These are phyloP conservation scores for Notamacropus eugenii DNA, from an alignment of 2,797 vertebrate species.

Conservation along the genomic window DNA sequence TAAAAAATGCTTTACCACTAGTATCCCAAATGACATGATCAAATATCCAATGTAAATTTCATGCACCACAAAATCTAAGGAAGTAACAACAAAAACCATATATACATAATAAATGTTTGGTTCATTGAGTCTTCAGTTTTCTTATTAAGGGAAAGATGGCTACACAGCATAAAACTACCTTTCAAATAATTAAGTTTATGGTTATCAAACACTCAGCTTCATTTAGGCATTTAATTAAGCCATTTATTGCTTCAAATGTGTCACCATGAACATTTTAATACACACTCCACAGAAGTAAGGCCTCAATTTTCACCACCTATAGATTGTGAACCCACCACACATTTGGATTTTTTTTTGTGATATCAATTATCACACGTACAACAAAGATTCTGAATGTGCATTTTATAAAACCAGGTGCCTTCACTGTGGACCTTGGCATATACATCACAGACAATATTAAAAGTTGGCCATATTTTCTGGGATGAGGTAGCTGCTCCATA, in stretches of 20 bases:
- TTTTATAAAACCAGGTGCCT: slow-evolving; percentile 55
- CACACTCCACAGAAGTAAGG: slow-evolving; percentile 76
- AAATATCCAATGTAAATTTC: background rate
- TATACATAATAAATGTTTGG: background rate
- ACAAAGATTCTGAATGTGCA: slow-evolving; percentile 65
- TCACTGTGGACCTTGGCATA: slow-evolving; percentile 43
- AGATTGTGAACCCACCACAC: slow-evolving; percentile 69
- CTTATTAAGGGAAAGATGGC: slow-evolving; percentile 51
- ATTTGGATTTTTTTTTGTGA: slow-evolving; percentile 59
- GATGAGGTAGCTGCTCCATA: slow-evolving; percentile 73
- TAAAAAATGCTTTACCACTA: background rate
- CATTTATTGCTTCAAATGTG: slow-evolving; percentile 81
- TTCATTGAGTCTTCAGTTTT: background rate
- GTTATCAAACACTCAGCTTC: slow-evolving; percentile 78
- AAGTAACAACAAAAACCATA: background rate
- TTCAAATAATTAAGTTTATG: slow-evolving; percentile 56
- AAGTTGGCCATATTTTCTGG: slow-evolving; percentile 39
- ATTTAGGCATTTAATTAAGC: slow-evolving; percentile 78
- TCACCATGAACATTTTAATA: slow-evolving; percentile 76
- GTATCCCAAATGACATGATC: background rate
- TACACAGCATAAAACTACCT: slow-evolving; percentile 41
- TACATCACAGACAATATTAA: slow-evolving; percentile 58
- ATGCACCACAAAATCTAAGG: background rate
- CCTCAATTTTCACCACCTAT: slow-evolving; percentile 73
- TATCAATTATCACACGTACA: slow-evolving; percentile 69